Base-by-base conservation (phyloP, 2,113 vertebrate species). In the Rana temporaria region DNA sequence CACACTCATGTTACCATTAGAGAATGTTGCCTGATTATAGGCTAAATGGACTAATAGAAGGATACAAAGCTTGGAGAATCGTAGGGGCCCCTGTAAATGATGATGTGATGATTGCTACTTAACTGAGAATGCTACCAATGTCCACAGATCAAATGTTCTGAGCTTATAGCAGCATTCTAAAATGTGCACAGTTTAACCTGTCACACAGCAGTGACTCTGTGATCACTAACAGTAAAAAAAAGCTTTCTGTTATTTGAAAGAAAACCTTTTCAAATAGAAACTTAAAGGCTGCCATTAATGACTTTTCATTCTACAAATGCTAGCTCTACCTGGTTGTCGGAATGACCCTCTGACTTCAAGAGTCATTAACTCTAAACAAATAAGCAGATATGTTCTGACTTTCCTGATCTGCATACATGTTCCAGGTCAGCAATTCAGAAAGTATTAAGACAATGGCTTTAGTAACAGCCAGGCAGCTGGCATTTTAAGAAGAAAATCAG, bases 91-190 rank as follows among this genome's bases (percentile, higher is more conserved):
- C 1, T 22, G 30, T 7, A 14, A 62, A 62, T 19, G 60, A 26
- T 20, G 2, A 24, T 63, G 32, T 38, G 32, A 38, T 59, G 20
- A 73, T 60, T 38, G 56, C 32, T 38, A n/a, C 59, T 59, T 32
- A 22, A 38, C 19, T 14, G 32, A 1, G 4, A 75, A 60, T 32
- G 8, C 19, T 20, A 22, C n/a, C 30, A 14, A 14, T n/a, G 4
- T 57, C 6, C 30, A 24, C 16, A 62, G 72, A 60, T 74, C 30
- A 38, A 71, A 71, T 24, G 56, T 38, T 59, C 32, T 19, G 71
- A 12, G 12, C 70, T 34, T 59, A 19, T 6, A 38, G 30, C 19
- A 24, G 34, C 52, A 32, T 22, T 24, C 14, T 42, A 60, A 74
- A 59, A 74, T 34, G 32, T 73, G 56, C 22, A 53, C 7, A 74